A percentile compares a stretch with the other conserved stretches of the same genome.
Evolutionary conservation across 1,140 invertebrate species (phyloP).

Genomic region (Drosophila murphyi): DNA sequence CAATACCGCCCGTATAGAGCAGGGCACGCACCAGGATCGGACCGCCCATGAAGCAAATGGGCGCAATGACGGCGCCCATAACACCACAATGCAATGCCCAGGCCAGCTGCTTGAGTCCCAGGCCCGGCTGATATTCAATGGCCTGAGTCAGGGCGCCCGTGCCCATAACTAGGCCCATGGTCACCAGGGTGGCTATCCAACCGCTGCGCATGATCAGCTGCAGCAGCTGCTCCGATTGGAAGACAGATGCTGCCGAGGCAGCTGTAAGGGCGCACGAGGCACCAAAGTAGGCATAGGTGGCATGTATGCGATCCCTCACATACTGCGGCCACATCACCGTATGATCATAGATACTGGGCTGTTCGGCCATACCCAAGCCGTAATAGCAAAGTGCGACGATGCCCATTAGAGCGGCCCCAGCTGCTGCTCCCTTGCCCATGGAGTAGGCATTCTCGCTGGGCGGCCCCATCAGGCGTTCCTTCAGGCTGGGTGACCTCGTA

Average conservation of each 20-base stretch:
- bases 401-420: slow-evolving; percentile 94
- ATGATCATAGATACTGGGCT: slow-evolving; percentile 92
- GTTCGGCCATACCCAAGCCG: slow-evolving; percentile 93
- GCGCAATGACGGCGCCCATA: slow-evolving; percentile 96
- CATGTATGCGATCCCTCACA: slow-evolving; percentile 94
- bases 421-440: slow-evolving; percentile 93
- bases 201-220: slow-evolving; percentile 90
- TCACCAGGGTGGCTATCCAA: slow-evolving; percentile 90
- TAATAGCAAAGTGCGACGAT: slow-evolving; percentile 97
- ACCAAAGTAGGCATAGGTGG: slow-evolving; percentile 98
- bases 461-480: slow-evolving; percentile 78
- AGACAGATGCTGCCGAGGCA: slow-evolving; percentile 90
- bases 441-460: slow-evolving; percentile 88
- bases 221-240: slow-evolving; percentile 92
- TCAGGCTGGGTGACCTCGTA: slow-evolving; percentile 52
- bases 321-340: slow-evolving; percentile 96
- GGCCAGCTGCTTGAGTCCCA: slow-evolving; percentile 96
- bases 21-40: slow-evolving; percentile 94
- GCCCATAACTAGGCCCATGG: slow-evolving; percentile 95
- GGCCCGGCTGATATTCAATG: slow-evolving; percentile 92
- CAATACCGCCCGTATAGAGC: slow-evolving; percentile 96
- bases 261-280: slow-evolving; percentile 93
- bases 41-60: slow-evolving; percentile 95
- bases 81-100: slow-evolving; percentile 95
- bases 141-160: slow-evolving; percentile 91